Percentiles rank a stretch among this genome's conserved stretches.
phyloP scores from a whole-genome alignment of 2,797 vertebrate species.

The Bovichtus diacanthus region DNA sequence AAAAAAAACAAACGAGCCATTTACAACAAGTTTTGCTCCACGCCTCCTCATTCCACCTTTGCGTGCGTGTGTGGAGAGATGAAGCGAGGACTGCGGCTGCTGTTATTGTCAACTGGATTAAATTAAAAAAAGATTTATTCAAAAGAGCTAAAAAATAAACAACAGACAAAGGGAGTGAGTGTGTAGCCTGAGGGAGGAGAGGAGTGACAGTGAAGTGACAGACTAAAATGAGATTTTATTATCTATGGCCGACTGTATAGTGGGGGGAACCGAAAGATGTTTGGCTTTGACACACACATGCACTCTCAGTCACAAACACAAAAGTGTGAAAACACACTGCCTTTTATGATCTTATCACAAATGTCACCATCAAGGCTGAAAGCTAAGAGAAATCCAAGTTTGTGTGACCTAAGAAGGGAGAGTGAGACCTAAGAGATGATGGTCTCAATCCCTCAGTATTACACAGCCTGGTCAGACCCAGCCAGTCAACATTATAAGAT shows the following conservation, averaged over 20 bases:
- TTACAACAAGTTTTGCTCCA: conserved; percentile 69
- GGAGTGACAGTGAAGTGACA: conserved; percentile 64
- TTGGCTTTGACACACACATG: neutral
- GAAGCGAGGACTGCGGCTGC: conserved; percentile 40
- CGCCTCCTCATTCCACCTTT: conserved; percentile 67
- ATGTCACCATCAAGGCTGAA: conserved; percentile 38
- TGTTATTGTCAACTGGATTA: conserved; percentile 66
- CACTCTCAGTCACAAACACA: conserved; percentile 15
- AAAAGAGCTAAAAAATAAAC: conserved; percentile 61
- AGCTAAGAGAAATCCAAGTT: conserved; percentile 23
- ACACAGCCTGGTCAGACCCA: conserved; percentile 26
- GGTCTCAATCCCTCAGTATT: conserved; percentile 23
- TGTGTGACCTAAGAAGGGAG: conserved; percentile 2
- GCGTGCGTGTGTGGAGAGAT: conserved; percentile 26
- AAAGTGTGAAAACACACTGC: conserved; percentile 32
- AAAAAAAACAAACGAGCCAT: conserved; percentile 53
- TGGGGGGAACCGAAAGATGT: neutral
- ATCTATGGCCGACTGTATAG: conserved; percentile 34
- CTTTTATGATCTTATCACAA: conserved; percentile 41
- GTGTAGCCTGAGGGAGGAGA: conserved; percentile 59
- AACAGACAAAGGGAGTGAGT: conserved; percentile 59
- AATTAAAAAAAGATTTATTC: conserved; percentile 68
- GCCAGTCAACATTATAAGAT: conserved; percentile 17
- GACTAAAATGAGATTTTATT: conserved; percentile 68
- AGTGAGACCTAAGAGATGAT: conserved; percentile 16